Evolutionary conservation across 2,797 vertebrate species (phyloP), one percentile per base, ranked within the genome.

Genomic region (Pempheris klunzingeri): DNA sequence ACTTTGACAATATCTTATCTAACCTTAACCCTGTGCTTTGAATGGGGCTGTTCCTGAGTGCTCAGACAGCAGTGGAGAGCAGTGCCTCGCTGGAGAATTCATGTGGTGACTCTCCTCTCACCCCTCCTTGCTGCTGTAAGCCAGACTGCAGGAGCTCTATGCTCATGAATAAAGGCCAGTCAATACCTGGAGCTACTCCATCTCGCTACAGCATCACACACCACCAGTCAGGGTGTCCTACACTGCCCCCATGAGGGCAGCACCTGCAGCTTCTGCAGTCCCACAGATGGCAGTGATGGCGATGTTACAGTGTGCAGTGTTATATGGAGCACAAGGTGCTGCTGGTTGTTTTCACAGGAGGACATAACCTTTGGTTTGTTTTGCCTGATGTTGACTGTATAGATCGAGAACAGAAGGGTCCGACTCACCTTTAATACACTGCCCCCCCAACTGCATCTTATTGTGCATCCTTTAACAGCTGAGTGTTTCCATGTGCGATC

Each of bases 161-260:
- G 46, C 64, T 54, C 62, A 67, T 26, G 24, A 65, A 65, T 70
- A 73, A 80, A 80, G 76, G 71, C 49, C 71, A 38, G 47, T 77
- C 57, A 18, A 60, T 82, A 77, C 43, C 72, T 74, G 54, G 47
- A 78, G 82, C 61, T 14, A 14, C 46, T 76, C 71, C 71, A 71
- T 81, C n/a, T 34, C 22, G 47, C 63, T 20, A 6, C 58, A 77
- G 18, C 54, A 32, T 55, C 59, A 61, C 39, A 63, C 55, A 26
- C n/a, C 14, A 54, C 0, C 28, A 49, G 53, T 74, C 80, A 74
- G 38, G 18, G 49, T 58, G 82, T 81, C 77, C 77, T 60, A 80
- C 83, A 86, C 80, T 86, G 83, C 87, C 86, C 77, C 80, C 81
- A 18, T 74, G 78, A 85, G 90, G 80, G 9, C 52, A 62, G 13